Conservation (phyloP, 2,113 vertebrate species). For the Phyllopteryx taeniolatus region DNA sequence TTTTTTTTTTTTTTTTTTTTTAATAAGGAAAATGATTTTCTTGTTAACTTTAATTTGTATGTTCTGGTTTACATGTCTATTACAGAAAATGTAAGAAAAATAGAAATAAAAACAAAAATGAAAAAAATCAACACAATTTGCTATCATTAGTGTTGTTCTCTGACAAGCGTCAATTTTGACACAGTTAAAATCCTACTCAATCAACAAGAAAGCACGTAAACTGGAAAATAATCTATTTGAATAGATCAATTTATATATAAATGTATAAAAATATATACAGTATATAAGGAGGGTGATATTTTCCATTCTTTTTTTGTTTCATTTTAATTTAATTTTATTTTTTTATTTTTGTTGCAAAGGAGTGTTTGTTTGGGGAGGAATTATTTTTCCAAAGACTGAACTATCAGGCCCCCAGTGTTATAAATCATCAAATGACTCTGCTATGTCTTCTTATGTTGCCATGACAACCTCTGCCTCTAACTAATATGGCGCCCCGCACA, state of each 20-base stretch:
- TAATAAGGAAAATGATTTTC: conserved; percentile 64
- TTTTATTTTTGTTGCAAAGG: conserved; percentile 31
- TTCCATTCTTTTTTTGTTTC: conserved; percentile 39
- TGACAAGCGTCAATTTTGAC: conserved; percentile 52
- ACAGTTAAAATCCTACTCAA: conserved; percentile 61
- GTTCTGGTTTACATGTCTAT: conserved; percentile 75
- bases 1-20: conserved; percentile 56
- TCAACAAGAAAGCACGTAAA: conserved; percentile 73
- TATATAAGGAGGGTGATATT: conserved; percentile 73
- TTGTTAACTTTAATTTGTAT: conserved; percentile 70
- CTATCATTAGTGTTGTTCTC: conserved; percentile 50
- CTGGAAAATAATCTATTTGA: conserved; percentile 77
- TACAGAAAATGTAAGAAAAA: conserved; percentile 53
- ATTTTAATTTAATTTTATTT: conserved; percentile 14
- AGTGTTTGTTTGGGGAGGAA: conserved; percentile 58
- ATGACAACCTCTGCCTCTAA: conserved; percentile 55
- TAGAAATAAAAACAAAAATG: conserved; percentile 12
- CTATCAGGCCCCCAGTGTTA: conserved; percentile 54
- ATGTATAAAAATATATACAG: conserved; percentile 79
- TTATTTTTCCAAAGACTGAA: conserved; percentile 65
- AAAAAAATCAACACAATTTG: conserved; percentile 44
- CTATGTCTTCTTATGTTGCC: conserved; percentile 57
- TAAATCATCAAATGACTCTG: conserved; percentile 56
- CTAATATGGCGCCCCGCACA: conserved; percentile 56
- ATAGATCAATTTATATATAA: conserved; percentile 78